phyloP scores from a whole-genome alignment of 2,113 vertebrate species.

The Eulemur rufifrons region DNA sequence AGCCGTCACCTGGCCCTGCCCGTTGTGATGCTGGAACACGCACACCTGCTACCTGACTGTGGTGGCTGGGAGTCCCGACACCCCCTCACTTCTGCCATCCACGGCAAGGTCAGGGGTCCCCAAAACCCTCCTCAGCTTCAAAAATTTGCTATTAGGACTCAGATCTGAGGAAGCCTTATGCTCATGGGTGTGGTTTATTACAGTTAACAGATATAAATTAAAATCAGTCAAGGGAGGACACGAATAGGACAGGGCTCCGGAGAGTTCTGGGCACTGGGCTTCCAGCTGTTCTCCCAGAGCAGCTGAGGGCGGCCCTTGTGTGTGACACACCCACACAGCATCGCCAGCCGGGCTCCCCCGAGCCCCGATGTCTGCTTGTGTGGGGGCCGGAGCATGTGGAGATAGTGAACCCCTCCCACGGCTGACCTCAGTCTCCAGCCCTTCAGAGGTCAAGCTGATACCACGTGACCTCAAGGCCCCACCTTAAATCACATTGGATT shows the following conservation, averaged over 20 bases:
- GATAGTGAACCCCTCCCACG: neutral
- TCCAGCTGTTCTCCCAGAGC: no score
- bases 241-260: accelerated
- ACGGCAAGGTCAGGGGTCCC: neutral
- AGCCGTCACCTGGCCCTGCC: neutral
- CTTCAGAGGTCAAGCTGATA: neutral
- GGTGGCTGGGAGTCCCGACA: neutral
- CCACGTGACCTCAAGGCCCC: neutral
- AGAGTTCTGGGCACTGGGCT: neutral
- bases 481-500: neutral
- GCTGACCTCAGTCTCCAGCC: neutral
- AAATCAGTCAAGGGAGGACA: neutral
- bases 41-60: accelerated
- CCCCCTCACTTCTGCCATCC: neutral
- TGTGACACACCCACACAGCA: neutral
- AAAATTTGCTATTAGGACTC: neutral
- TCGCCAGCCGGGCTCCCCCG: neutral
- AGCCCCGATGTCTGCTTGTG: neutral
- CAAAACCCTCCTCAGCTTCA: neutral
- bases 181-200: neutral
- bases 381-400: no score
- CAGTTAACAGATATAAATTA: neutral
- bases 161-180: neutral
- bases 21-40: neutral
- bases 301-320: no score